Evolutionary conservation across 2,113 vertebrate genomes (phyloP).

Genomic region (Neodontobutis hainanensis): DNA sequence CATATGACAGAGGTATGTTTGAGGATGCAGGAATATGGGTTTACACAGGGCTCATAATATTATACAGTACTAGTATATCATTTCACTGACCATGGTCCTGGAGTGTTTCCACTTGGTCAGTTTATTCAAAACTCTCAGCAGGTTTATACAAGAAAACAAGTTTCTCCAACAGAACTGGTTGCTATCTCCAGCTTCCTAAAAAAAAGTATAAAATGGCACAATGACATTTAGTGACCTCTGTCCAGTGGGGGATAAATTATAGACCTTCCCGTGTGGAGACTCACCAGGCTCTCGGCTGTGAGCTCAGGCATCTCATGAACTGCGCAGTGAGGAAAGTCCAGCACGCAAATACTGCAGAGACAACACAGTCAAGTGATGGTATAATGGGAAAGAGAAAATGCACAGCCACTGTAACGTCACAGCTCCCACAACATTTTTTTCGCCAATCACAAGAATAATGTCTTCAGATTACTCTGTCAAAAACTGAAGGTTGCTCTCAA

Average conservation of each 20-base stretch:
- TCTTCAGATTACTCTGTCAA: too few species aligned
- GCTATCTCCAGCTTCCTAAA: slow-evolving; percentile 91
- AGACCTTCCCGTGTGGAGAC: slow-evolving; percentile 34
- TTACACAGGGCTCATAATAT: too few species aligned
- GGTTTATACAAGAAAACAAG: slow-evolving; percentile 95
- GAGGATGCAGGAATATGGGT: background rate
- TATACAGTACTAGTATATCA: too few species aligned
- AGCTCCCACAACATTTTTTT: background rate
- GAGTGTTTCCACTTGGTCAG: slow-evolving; percentile 99
- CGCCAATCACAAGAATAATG: too few species aligned
- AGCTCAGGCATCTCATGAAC: slow-evolving; percentile 94
- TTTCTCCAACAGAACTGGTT: slow-evolving; percentile 98
- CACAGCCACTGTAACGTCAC: slow-evolving; percentile 7
- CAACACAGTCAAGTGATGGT: background rate
- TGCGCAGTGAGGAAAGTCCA: slow-evolving; percentile 91
- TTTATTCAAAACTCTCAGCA: slow-evolving; percentile 94
- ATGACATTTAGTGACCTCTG: background rate
- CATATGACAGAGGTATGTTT: background rate
- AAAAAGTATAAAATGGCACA: background rate
- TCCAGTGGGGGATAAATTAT: background rate
- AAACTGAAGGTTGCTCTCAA: too few species aligned
- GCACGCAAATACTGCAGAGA: slow-evolving; percentile 84
- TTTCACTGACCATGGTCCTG: slow-evolving; percentile 89
- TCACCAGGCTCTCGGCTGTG: slow-evolving; percentile 95
- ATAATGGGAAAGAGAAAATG: background rate